Percentiles rank a stretch among this genome's conserved stretches.
These are phyloP conservation scores for Lamellibrachia luymesi DNA, from an alignment of 1,140 invertebrate genomes.

Conservation along the genomic window DNA sequence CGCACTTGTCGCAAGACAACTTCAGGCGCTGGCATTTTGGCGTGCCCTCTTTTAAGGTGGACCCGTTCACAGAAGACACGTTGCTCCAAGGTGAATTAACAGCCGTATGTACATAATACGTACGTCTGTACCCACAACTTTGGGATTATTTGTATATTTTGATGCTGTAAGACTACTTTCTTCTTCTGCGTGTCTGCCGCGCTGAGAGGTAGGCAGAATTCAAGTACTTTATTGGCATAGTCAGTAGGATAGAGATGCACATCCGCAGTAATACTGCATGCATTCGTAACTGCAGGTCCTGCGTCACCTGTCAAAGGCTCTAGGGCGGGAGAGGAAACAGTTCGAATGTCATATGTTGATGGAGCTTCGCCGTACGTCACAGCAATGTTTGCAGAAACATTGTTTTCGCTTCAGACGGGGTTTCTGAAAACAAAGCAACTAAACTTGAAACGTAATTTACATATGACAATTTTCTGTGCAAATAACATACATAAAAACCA, in stretches of 20 bases:
- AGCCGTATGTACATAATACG: neutral
- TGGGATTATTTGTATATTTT: no score
- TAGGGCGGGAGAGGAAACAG: neutral
- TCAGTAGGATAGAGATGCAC: neutral
- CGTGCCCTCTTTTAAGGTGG: neutral
- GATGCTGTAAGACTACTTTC: neutral
- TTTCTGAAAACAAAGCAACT: neutral
- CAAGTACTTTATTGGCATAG: neutral
- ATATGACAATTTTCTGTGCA: no score
- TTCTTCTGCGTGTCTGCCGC: neutral
- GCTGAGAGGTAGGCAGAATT: neutral
- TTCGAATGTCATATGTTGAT: neutral
- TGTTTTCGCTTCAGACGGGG: neutral
- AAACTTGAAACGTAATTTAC: no score
- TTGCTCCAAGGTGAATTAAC: neutral
- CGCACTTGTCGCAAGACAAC: conserved; percentile 31
- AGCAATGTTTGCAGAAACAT: neutral
- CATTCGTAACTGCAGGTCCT: neutral
- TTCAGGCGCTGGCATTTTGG: neutral
- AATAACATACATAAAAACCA: no score
- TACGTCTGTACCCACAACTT: neutral
- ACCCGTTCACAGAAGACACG: neutral
- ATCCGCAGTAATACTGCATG: neutral
- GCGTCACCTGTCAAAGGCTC: neutral
- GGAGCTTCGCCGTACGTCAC: no score